Base-by-base conservation (phyloP, 2,888 invertebrate genomes). In the Dromius quadrimaculatus region DNA sequence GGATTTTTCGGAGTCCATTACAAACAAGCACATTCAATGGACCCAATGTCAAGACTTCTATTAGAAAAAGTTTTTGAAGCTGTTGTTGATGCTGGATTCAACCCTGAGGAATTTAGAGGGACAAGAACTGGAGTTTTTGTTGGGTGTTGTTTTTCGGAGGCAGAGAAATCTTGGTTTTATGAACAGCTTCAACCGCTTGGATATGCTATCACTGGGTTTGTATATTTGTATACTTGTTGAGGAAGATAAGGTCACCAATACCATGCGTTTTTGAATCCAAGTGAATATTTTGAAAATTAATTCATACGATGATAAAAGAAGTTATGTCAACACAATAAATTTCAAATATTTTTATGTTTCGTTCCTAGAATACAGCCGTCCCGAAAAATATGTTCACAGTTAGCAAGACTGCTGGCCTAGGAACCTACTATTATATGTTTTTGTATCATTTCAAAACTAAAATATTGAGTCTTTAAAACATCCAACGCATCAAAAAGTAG, bases 51-150 rank as follows among this genome's bases (percentile, higher is more conserved):
- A 20, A 79, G 89, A 68, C 79, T 89, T 69, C 77, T 89, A 28
- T 79, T 90, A 63, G 90, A 88, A 78, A 85, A 85, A 64, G 82
- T 85, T 0, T 84, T 86, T 75, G 89, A 89, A 77, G 87, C 86
- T 9, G 82, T 88, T 68, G 81, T 88, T 19, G 90, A 90, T 81
- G 85, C 88, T 36, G 88, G 88, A 79, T 83, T 84, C 32, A 89
- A 92, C 79, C 94, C 94, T 0, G 84, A 86, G 61, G 87, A 88
- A 62, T 80, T 94, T 4, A 85, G 89, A 32, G 92, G 92, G 61
- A 87, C 89, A 0, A 90, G 87, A 73, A 92, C 92, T 0, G 94
- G 93, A 6, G 93, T 94, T 3, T 94, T 91, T 80, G 86, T 93
- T 20, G 94, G 93, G 0, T 87, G 88, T 36, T 91, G 91, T 78